These are phyloP conservation scores for Drosophila neonasuta DNA, from an alignment of 2,888 invertebrate species.

Conservation along the genomic window DNA sequence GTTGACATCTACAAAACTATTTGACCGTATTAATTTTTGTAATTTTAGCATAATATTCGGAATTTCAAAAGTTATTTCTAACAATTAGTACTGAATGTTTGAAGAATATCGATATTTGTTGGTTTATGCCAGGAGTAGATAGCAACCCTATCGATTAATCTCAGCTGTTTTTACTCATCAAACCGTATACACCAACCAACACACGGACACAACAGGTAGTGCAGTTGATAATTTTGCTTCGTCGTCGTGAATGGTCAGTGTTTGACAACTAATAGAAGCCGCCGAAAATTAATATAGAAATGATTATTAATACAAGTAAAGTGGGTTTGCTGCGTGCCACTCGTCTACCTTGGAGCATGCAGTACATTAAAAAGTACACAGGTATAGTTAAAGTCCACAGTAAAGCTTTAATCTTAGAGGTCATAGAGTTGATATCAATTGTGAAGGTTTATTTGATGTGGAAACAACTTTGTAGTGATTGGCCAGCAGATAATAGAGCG, in stretches of 20 bases:
- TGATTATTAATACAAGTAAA: conserved; percentile 46
- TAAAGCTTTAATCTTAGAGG: conserved; percentile 33
- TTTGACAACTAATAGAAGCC: background rate
- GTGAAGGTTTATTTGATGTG: conserved; percentile 21
- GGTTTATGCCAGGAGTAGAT: background rate
- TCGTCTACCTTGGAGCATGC: conserved; percentile 36
- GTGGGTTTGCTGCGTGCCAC: conserved; percentile 25
- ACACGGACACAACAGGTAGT: background rate
- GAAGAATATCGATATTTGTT: conserved; percentile 21
- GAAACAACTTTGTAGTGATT: conserved; percentile 15
- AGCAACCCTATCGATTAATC: conserved; percentile 10
- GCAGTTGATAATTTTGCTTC: conserved; percentile 42
- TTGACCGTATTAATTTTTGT: too few species aligned
- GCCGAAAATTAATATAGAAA: conserved; percentile 10
- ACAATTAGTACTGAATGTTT: background rate
- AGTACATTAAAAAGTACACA: conserved; percentile 40
- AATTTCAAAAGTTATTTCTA: too few species aligned
- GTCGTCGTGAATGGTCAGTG: conserved; percentile 38
- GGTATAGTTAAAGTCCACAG: conserved; percentile 39
- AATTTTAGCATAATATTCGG: too few species aligned
- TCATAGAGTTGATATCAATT: conserved; percentile 57
- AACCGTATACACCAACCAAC: background rate
- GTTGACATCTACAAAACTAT: too few species aligned
- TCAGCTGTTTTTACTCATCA: conserved; percentile 31
- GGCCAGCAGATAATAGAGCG: conserved; percentile 22